These are phyloP conservation scores for Rutpela maculata DNA, from an alignment of 2,888 invertebrate species.

Conservation along the genomic window DNA sequence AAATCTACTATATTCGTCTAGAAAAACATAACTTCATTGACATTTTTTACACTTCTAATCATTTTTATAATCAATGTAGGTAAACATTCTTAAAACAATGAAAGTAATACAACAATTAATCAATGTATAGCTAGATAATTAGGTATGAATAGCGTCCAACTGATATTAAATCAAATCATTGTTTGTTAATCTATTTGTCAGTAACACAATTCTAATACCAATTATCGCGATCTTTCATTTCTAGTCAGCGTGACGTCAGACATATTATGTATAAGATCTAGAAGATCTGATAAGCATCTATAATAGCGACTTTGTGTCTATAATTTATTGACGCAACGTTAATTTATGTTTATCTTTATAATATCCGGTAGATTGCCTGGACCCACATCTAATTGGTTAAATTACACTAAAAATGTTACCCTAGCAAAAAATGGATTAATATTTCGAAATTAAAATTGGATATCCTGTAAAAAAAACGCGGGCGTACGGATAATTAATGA, in stretches of 20 bases:
- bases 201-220: constrained; percentile 11
- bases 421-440: constrained; percentile 1
- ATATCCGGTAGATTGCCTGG: constrained; percentile 18
- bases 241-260: background rate
- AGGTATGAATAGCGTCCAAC: constrained; percentile 18
- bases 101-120: constrained; percentile 18
- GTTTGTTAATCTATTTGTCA: constrained; percentile 27
- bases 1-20: no score
- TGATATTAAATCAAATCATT: constrained; percentile 24
- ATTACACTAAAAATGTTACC: background rate
- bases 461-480: background rate
- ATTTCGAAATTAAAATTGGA: constrained; percentile 8
- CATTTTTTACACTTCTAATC: background rate
- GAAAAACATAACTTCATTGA: background rate
- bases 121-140: constrained; percentile 27
- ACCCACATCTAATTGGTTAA: background rate
- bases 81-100: constrained; percentile 14
- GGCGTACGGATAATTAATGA: background rate
- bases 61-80: background rate
- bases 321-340: constrained; percentile 8
- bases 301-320: constrained; percentile 3
- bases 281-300: constrained; percentile 16
- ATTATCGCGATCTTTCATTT: constrained; percentile 6
- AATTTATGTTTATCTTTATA: constrained; percentile 22
- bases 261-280: background rate